These are phyloP conservation scores for Cydia splendana DNA, from an alignment of 1,140 invertebrate genomes.

Conservation along the genomic window DNA sequence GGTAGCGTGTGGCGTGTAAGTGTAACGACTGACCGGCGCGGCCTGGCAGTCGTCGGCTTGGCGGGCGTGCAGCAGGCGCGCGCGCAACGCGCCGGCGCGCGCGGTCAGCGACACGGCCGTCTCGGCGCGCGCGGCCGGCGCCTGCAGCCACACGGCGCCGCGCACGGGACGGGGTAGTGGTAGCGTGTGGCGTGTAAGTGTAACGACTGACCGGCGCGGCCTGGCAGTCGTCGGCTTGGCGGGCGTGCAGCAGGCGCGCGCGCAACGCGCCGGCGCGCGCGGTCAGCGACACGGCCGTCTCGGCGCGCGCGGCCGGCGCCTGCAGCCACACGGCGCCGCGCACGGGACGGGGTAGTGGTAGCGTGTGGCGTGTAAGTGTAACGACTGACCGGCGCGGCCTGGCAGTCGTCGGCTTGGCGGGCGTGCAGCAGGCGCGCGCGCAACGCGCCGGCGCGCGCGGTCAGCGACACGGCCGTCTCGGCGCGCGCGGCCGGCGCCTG, in stretches of 20 bases:
- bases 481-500: too few species aligned
- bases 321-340: too few species aligned
- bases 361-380: too few species aligned
- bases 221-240: background rate
- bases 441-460: background rate
- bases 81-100: background rate
- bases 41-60: background rate
- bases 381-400: background rate
- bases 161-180: too few species aligned
- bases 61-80: slow-evolving; percentile 36
- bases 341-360: too few species aligned
- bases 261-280: background rate
- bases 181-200: background rate
- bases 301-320: too few species aligned
- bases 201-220: background rate
- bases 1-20: background rate
- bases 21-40: background rate
- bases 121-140: too few species aligned
- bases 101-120: background rate
- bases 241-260: slow-evolving; percentile 34
- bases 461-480: too few species aligned
- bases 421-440: slow-evolving; percentile 35
- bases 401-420: background rate
- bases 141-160: too few species aligned
- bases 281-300: too few species aligned